Evolutionary conservation across 2,888 invertebrate species (phyloP).

Genomic region (Microchrysa polita): DNA sequence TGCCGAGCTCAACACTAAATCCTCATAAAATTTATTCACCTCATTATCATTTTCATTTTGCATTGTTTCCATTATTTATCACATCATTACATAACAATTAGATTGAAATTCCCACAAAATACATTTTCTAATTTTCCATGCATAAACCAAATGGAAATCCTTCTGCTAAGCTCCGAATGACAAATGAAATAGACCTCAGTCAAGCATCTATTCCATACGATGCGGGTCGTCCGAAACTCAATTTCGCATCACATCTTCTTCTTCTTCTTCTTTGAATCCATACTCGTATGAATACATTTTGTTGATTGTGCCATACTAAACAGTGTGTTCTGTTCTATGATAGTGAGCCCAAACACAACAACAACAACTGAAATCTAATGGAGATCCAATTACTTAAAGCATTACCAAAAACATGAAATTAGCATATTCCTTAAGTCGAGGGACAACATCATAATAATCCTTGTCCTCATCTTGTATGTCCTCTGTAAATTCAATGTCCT

Average conservation of each 20-base stretch:
- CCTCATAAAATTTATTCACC: constrained; percentile 23
- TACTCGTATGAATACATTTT: neutral
- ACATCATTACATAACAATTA: constrained; percentile 42
- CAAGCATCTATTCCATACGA: neutral
- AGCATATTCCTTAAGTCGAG: constrained; percentile 60
- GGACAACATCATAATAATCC: constrained; percentile 49
- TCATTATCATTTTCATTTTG: constrained; percentile 11
- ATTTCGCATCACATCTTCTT: neutral
- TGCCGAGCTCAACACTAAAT: neutral
- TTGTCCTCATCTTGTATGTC: constrained; percentile 47
- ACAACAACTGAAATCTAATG: constrained; percentile 58
- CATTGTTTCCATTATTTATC: constrained; percentile 39
- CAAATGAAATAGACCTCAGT: constrained; percentile 42
- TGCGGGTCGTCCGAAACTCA: neutral
- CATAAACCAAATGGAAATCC: constrained; percentile 45
- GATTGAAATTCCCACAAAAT: constrained; percentile 41
- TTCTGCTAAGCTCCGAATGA: constrained; percentile 43
- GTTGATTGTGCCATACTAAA: too few relatives aligned
- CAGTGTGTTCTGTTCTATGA: too few relatives aligned
- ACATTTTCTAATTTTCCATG: constrained; percentile 39
- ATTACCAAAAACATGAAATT: constrained; percentile 60
- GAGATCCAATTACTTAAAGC: constrained; percentile 65
- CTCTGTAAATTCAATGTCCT: constrained; percentile 39
- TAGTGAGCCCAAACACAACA: constrained; percentile 13
- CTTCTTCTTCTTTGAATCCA: constrained; percentile 4